Evolutionary conservation across 2,888 invertebrate species (phyloP).

Genomic region (Drosophila picticornis): DNA sequence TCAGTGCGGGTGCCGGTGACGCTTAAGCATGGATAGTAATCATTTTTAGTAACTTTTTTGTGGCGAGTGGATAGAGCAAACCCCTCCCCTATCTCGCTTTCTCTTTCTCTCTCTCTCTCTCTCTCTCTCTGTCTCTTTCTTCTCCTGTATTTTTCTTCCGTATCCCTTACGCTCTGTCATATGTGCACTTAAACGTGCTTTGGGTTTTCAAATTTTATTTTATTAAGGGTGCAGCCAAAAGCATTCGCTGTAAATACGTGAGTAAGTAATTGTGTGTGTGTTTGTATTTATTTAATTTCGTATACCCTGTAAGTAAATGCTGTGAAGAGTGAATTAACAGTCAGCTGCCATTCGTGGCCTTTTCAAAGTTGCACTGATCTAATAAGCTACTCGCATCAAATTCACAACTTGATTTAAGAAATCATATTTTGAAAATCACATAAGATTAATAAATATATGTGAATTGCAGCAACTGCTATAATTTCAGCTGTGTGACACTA

Average conservation of each 20-base stretch:
- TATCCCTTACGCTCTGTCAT: constrained; percentile 15
- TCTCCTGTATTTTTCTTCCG: neutral
- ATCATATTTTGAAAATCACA: neutral
- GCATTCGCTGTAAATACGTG: constrained; percentile 41
- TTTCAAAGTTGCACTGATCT: neutral
- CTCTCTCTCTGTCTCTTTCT: neutral
- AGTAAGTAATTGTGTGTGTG: constrained; percentile 4
- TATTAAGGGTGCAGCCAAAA: constrained; percentile 56
- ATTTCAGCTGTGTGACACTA: neutral
- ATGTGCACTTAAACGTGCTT: constrained; percentile 73
- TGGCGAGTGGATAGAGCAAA: constrained; percentile 22
- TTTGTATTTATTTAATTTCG: constrained; percentile 3
- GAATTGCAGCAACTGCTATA: neutral
- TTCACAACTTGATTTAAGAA: neutral
- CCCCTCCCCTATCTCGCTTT: neutral
- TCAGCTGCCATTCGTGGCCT: neutral
- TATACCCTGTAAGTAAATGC: constrained; percentile 44
- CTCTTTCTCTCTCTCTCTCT: neutral
- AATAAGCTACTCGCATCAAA: neutral
- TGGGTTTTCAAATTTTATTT: constrained; percentile 64
- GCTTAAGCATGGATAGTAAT: constrained; percentile 57
- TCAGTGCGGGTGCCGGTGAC: neutral
- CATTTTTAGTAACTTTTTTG: constrained; percentile 73
- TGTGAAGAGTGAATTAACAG: neutral
- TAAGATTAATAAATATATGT: neutral